phyloP scores from a whole-genome alignment of 2,888 invertebrate genomes.

The Chalcosyrphus nemorum region DNA sequence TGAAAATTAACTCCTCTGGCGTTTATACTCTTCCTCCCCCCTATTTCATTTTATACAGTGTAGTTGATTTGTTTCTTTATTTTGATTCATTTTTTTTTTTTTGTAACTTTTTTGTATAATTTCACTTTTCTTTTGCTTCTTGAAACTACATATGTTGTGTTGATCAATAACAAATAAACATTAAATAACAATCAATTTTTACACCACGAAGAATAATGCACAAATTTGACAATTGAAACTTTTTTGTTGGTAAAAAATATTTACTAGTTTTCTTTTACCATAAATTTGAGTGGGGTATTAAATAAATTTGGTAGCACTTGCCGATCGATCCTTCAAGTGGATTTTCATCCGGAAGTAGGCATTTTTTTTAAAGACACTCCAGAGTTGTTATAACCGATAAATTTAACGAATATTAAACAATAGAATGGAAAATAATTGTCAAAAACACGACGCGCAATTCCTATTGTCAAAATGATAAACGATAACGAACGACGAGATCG shows the following conservation, averaged over 20 bases:
- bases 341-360: constrained; percentile 45
- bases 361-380: constrained; percentile 28
- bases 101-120: constrained; percentile 19
- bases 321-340: neutral
- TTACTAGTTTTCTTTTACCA: constrained; percentile 6
- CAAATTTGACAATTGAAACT: constrained; percentile 19
- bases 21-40: neutral
- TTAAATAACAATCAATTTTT: constrained; percentile 41
- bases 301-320: neutral
- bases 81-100: constrained; percentile 19
- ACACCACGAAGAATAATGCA: neutral
- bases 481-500: neutral
- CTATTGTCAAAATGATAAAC: neutral
- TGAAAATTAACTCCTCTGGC: constrained; percentile 58
- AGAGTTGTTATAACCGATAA: neutral
- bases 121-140: too few species aligned
- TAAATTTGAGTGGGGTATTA: neutral
- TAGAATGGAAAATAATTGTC: neutral
- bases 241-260: neutral
- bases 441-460: constrained; percentile 15
- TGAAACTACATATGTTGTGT: too few species aligned
- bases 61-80: constrained; percentile 31
- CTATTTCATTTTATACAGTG: neutral
- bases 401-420: neutral
- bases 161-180: neutral